Evolutionary conservation across 2,113 vertebrate genomes (phyloP).

Genomic region (Ophiodon elongatus): DNA sequence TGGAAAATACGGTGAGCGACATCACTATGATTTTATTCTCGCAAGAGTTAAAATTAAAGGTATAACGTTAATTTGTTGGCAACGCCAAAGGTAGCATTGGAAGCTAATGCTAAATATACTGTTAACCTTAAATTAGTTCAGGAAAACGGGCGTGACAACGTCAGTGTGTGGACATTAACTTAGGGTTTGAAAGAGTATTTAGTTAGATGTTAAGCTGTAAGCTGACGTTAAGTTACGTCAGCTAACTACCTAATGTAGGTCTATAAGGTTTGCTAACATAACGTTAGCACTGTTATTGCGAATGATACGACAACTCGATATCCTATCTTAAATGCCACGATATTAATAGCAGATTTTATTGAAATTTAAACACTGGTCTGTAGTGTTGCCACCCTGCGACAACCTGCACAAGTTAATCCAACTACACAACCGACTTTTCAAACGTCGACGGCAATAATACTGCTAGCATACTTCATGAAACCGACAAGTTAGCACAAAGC

Average conservation of each 20-base stretch:
- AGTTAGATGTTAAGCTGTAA: background rate
- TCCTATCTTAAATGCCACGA: background rate
- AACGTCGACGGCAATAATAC: background rate
- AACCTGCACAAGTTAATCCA: rapidly evolving
- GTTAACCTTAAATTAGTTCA: background rate
- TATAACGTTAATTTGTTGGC: conserved; percentile 33
- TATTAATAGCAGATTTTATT: background rate
- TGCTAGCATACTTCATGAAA: background rate
- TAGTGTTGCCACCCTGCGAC: background rate
- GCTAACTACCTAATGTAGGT: background rate
- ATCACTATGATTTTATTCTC: background rate
- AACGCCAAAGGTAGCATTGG: conserved; percentile 27
- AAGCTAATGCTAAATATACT: conserved; percentile 49
- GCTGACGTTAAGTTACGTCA: background rate
- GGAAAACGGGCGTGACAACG: background rate
- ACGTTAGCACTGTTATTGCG: conserved; percentile 12
- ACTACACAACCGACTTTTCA: background rate
- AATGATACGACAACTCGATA: background rate
- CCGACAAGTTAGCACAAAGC: conserved; percentile 38
- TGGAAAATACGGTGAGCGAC: conserved; percentile 45
- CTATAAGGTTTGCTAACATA: conserved; percentile 39
- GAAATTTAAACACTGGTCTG: background rate
- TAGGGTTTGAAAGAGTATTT: rapidly evolving
- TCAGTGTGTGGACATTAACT: background rate
- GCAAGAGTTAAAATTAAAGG: background rate